Evolutionary conservation across 2,113 vertebrate genomes (phyloP).

Genomic region (Dinomys branickii): DNA sequence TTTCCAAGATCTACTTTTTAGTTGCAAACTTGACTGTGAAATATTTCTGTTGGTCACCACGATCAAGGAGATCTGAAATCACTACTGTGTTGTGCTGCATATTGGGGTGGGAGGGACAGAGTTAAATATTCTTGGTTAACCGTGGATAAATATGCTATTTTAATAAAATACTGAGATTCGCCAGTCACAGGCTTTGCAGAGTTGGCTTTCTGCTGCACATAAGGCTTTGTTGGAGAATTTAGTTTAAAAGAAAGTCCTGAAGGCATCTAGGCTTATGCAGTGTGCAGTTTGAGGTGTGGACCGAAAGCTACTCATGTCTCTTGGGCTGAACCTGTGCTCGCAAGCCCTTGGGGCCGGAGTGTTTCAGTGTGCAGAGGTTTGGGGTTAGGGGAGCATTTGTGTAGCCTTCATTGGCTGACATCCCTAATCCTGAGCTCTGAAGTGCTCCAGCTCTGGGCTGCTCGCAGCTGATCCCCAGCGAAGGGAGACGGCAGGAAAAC

Average conservation of each 20-base stretch:
- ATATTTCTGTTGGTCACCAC: conserved; percentile 85
- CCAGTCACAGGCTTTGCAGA: conserved; percentile 44
- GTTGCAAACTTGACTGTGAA: conserved; percentile 88
- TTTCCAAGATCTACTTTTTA: conserved; percentile 84
- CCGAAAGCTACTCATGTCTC: neutral
- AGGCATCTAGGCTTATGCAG: neutral
- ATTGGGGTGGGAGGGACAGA: conserved; percentile 78
- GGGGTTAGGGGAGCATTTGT: neutral
- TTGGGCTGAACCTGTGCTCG: neutral
- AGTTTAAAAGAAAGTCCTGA: neutral
- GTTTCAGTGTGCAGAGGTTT: neutral
- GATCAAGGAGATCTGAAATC: conserved; percentile 88
- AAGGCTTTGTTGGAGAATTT: neutral
- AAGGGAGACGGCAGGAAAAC: neutral
- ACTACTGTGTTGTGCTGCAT: conserved; percentile 88
- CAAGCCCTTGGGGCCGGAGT: neutral
- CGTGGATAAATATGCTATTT: conserved; percentile 94
- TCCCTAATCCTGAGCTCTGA: neutral
- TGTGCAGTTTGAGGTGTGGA: neutral
- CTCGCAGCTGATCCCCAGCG: neutral
- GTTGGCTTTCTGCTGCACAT: conserved; percentile 11
- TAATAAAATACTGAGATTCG: conserved; percentile 94
- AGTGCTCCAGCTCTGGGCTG: neutral
- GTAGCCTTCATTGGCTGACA: neutral
- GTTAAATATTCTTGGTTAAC: conserved; percentile 90